These are phyloP conservation scores for Pheosia tremula DNA, from an alignment of 2,888 invertebrate genomes.

Conservation along the genomic window DNA sequence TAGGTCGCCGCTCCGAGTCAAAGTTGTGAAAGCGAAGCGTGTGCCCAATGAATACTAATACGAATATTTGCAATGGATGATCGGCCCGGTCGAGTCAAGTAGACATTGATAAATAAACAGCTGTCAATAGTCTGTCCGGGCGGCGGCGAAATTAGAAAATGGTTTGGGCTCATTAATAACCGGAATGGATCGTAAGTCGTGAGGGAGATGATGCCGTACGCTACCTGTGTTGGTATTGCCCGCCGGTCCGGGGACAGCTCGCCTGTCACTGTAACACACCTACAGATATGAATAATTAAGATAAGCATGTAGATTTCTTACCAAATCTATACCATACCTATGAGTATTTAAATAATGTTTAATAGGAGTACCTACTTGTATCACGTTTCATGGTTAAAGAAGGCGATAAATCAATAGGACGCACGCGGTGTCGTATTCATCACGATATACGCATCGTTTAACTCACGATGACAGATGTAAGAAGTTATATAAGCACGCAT, in stretches of 20 bases:
- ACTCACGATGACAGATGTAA: slow-evolving; percentile 41
- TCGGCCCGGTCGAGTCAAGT: slow-evolving; percentile 47
- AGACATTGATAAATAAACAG: slow-evolving; percentile 76
- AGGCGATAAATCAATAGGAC: slow-evolving; percentile 38
- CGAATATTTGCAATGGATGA: slow-evolving; percentile 64
- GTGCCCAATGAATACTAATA: slow-evolving; percentile 55
- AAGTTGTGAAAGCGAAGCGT: slow-evolving; percentile 47
- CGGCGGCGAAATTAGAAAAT: slow-evolving; percentile 68
- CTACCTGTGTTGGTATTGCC: slow-evolving; percentile 74
- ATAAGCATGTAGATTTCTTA: slow-evolving; percentile 12
- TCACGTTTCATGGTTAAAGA: slow-evolving; percentile 38
- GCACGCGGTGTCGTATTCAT: slow-evolving; percentile 36
- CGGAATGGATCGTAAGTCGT: slow-evolving; percentile 65
- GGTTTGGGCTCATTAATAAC: slow-evolving; percentile 71
- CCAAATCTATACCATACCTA: slow-evolving; percentile 21
- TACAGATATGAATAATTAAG: slow-evolving; percentile 4
- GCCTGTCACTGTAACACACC: slow-evolving; percentile 1
- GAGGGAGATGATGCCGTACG: slow-evolving; percentile 65
- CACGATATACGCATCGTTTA: slow-evolving; percentile 35
- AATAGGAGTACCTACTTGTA: slow-evolving; percentile 26
- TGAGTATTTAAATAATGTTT: slow-evolving; percentile 30
- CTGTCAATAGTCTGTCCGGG: slow-evolving; percentile 69
- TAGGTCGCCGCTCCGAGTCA: slow-evolving; percentile 37
- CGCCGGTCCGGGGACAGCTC: slow-evolving; percentile 29
- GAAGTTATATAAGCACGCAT: slow-evolving; percentile 34